Evolutionary conservation across 2,113 vertebrate species (phyloP), one percentile per base, ranked within the genome.

Genomic region (Calypte anna): DNA sequence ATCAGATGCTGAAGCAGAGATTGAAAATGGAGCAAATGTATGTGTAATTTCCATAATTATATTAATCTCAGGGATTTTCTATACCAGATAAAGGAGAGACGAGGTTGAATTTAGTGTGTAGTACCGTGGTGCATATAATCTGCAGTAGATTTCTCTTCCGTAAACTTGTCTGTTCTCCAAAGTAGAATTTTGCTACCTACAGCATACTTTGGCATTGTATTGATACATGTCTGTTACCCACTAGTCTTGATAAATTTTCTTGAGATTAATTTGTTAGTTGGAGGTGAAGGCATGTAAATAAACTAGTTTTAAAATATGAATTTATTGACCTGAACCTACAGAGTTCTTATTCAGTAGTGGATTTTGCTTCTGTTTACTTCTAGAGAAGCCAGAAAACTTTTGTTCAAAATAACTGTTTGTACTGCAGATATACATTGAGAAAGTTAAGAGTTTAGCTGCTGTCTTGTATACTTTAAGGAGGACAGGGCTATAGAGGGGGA

Each of bases 51-150:
- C 31, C 14, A 18, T 30, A 75, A 70, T 67, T 53, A 36, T 44
- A 51, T 74, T 59, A 64, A 58, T 55, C 11, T 70, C 14, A 31
- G 33, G 51, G 77, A 74, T 33, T 61, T 91, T 20, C 28, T 43
- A 2, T 36, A 36, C 17, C 17, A 22, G n/a, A 43, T 64, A n/a
- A 12, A 10, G 12, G 1, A 3, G 9, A 5, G 1, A 31, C 13
- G 30, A 30, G 27, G 6, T 51, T 82, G 6, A 44, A 48, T 61
- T 70, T 75, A 59, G 7, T n/a, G 7, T 75, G 16, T 61, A 95
- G 40, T 19, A 62, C 75, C 79, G 64, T 19, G 74, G 28, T 21
- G 1, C 4, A 2, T 51, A 9, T 78, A 62, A 62, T 58, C 62
- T 79, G 36, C 10, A 12, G 40, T 43, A 27, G 14, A 25, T 67